phyloP scores from a whole-genome alignment of 2,888 invertebrate genomes.

The Morinoia aosen region DNA sequence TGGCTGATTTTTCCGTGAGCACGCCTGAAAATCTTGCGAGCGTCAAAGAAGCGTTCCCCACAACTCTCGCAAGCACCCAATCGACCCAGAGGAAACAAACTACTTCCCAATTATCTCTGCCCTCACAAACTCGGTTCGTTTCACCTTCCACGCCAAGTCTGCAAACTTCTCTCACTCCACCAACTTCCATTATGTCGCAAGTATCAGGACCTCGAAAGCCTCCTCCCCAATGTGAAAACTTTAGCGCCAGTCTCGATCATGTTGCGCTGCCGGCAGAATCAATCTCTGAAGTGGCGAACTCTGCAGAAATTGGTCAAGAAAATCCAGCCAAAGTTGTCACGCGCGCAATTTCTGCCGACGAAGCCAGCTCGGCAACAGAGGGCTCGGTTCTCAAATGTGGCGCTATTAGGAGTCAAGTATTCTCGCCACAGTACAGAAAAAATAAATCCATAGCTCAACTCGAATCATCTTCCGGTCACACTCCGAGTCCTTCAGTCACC shows the following conservation, averaged over 20 bases:
- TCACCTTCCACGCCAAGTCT: neutral
- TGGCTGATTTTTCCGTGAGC: slow-evolving; percentile 36
- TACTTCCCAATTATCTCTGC: neutral
- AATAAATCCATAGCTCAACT: neutral
- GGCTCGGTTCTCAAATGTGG: slow-evolving; percentile 7
- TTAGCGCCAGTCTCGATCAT: neutral
- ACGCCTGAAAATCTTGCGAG: slow-evolving; percentile 30
- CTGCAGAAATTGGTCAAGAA: neutral
- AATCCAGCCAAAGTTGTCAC: neutral
- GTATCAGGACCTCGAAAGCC: neutral
- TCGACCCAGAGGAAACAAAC: neutral
- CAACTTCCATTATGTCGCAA: neutral
- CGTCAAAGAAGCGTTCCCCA: neutral
- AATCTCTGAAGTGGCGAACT: neutral
- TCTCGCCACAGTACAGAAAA: neutral
- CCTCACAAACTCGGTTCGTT: neutral
- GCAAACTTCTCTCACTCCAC: neutral
- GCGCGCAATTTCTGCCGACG: slow-evolving; percentile 1
- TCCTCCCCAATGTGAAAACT: neutral
- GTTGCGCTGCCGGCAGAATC: neutral
- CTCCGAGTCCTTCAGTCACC: neutral
- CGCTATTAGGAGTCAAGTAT: neutral
- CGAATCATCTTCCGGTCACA: neutral
- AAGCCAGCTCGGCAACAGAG: neutral
- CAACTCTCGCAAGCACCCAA: neutral